Evolutionary conservation across 2,888 invertebrate genomes (phyloP), one percentile per base, ranked within the genome.

Genomic region (Cheilosia variabilis): DNA sequence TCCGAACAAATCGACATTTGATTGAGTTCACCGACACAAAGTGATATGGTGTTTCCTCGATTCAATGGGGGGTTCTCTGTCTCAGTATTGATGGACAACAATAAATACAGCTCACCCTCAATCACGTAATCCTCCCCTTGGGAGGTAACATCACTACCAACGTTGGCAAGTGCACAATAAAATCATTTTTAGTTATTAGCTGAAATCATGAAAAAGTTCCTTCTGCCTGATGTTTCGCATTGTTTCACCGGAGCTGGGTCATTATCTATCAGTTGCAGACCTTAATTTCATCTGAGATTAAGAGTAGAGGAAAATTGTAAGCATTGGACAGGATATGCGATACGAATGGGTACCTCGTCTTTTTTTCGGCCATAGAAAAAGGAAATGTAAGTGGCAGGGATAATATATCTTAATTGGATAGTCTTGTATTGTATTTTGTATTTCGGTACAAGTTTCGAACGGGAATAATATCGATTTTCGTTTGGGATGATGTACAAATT

Each of bases 171-270:
- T 45, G 69, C 63, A 72, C 81, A 86, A 77, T 86, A 81, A 86
- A 86, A 86, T 86, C 81, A 86, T 86, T 86, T 86, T 86, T 86
- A 77, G 86, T 86, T 86, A 86, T 86, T 86, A 86, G 81, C 81
- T 63, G 72, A 76, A 81, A 81, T 86, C 86, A 81, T 81, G 86
- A 62, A 86, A 55, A 77, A 55, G 45, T 62, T 72, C 58, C 24
- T 50, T 72, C 31, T 58, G 37, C 50, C 34, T 79, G 57, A 58
- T 73, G 62, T 43, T 66, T 80, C 31, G 62, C 52, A 81, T 86
- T 86, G 84, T 86, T 86, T 86, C 71, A 83, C 69, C 17, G 45
- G 45, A 24, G 43, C 50, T 60, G 50, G 78, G 83, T 73, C 72
- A 81, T 81, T 86, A 86, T 86, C 86, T 86, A 77, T 80, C 77